phyloP scores from a whole-genome alignment of 1,140 invertebrate genomes.

The Cyphomyrmex costatus region DNA sequence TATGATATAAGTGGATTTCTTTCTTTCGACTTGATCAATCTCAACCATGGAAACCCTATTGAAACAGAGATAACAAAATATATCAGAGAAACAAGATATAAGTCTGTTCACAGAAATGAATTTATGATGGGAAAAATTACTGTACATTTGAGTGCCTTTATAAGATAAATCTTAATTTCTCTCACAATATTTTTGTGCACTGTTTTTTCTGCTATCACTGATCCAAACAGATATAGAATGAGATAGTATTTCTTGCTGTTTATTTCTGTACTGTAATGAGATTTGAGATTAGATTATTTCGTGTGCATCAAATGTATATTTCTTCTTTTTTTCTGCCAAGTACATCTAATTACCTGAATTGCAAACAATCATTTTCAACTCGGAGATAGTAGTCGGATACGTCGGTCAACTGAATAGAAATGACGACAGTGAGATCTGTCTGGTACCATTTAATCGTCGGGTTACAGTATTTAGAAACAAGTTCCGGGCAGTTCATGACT shows the following conservation, averaged over 20 bases:
- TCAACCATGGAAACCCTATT: slow-evolving; percentile 80
- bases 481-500: slow-evolving; percentile 60
- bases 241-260: slow-evolving; percentile 77
- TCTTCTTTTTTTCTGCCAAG: neutral
- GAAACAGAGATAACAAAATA: neutral
- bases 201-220: slow-evolving; percentile 80
- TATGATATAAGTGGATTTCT: slow-evolving; percentile 74
- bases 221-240: slow-evolving; percentile 81
- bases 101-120: neutral
- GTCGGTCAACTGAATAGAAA: slow-evolving; percentile 81
- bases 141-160: slow-evolving; percentile 82
- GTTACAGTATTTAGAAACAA: slow-evolving; percentile 66
- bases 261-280: slow-evolving; percentile 77
- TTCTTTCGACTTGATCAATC: slow-evolving; percentile 74
- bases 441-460: slow-evolving; percentile 83
- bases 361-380: slow-evolving; percentile 75
- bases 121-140: neutral
- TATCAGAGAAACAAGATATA: neutral
- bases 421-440: slow-evolving; percentile 77
- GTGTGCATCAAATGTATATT: neutral
- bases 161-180: slow-evolving; percentile 82
- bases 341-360: slow-evolving; percentile 81
- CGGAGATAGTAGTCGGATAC: slow-evolving; percentile 80
- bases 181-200: slow-evolving; percentile 77
- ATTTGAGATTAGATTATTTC: neutral